A percentile compares a stretch with the other conserved stretches of the same genome.
Evolutionary conservation across 2,797 vertebrate species (phyloP).

Genomic region (Rhinophrynus dorsalis): DNA sequence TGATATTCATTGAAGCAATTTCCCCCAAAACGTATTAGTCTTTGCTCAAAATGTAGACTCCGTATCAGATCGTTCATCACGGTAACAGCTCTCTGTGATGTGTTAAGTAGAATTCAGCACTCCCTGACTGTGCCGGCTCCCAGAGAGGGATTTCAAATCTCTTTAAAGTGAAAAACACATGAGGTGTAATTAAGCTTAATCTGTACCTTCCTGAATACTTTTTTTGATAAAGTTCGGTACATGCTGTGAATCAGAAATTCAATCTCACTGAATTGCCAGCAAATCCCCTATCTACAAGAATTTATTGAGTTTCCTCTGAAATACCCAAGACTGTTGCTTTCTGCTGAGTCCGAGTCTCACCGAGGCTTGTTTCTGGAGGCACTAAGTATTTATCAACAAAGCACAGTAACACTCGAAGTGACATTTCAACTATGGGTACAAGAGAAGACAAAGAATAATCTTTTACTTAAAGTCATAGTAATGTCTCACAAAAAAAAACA

Average conservation of each 20-base stretch:
- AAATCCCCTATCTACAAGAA: slow-evolving; percentile 45
- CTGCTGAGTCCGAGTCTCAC: slow-evolving; percentile 56
- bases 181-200: slow-evolving; percentile 53
- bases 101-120: not conserved
- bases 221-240: slow-evolving; percentile 31
- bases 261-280: slow-evolving; percentile 48
- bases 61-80: not conserved
- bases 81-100: not conserved
- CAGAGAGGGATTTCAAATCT: slow-evolving; percentile 45
- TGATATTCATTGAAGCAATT: too few relatives aligned
- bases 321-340: slow-evolving; percentile 52
- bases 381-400: slow-evolving; percentile 37
- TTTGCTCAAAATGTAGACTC: not conserved
- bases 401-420: not conserved
- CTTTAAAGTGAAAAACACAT: slow-evolving; percentile 52
- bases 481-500: too few relatives aligned
- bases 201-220: slow-evolving; percentile 46
- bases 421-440: not conserved
- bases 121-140: not conserved
- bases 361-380: slow-evolving; percentile 51
- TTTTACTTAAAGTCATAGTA: too few relatives aligned
- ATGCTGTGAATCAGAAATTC: slow-evolving; percentile 52
- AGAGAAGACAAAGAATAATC: too few relatives aligned
- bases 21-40: too few relatives aligned
- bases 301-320: slow-evolving; percentile 32